A percentile compares a stretch with the other conserved stretches of the same genome.
Evolutionary conservation across 2,797 vertebrate species (phyloP).

Genomic region (Sphenodon punctatus): DNA sequence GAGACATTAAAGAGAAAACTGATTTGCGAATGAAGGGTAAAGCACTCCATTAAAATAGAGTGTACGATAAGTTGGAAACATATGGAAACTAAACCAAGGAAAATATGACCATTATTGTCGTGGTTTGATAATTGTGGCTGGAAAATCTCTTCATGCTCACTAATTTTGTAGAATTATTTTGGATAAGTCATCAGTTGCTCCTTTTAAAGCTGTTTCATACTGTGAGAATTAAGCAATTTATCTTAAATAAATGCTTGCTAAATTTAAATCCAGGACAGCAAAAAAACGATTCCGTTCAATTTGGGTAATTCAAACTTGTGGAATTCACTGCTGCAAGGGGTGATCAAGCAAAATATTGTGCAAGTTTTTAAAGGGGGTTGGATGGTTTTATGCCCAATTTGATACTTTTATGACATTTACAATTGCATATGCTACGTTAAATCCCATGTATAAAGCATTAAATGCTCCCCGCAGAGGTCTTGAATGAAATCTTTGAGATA

Average conservation of each 20-base stretch:
- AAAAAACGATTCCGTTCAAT: not conserved
- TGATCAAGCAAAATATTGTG: not conserved
- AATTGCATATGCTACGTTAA: not conserved
- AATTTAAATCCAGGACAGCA: not conserved
- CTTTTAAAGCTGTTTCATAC: not conserved
- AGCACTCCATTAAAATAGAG: not conserved
- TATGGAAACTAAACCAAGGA: not conserved
- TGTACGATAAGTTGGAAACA: not conserved
- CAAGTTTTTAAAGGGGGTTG: not conserved
- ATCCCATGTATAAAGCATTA: not conserved
- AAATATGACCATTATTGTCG: not conserved
- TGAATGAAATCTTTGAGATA: not conserved
- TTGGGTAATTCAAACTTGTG: not conserved
- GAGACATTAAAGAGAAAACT: not conserved
- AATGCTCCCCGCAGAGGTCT: not conserved
- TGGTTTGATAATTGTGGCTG: not conserved
- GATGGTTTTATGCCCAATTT: not conserved
- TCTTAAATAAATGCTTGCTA: not conserved
- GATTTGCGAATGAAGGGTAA: not conserved
- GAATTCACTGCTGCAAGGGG: not conserved
- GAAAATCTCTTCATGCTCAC: not conserved
- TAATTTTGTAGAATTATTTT: not conserved
- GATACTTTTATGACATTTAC: not conserved
- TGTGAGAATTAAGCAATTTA: not conserved
- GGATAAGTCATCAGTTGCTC: not conserved